Base-by-base conservation (phyloP, 2,797 vertebrate species). In the Melanotaenia boesemani region DNA sequence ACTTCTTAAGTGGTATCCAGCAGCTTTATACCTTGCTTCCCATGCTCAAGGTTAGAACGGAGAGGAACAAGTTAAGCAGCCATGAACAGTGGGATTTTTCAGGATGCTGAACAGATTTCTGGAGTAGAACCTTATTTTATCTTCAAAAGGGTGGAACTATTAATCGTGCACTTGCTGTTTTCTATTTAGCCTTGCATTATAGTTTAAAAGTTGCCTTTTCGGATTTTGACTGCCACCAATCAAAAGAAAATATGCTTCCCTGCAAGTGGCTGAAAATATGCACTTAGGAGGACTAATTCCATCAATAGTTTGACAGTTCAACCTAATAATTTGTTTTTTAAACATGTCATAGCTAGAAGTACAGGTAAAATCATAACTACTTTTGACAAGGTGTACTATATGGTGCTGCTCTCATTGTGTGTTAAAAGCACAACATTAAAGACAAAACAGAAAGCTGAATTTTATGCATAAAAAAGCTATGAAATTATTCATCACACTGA, bases 1-100 rank as follows among this genome's bases (percentile, higher is more conserved):
- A 28, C 28, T 28, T 28, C 37, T 70, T 28, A 60, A 46, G 67
- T 83, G 73, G 71, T 83, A 58, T 63, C 70, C 80, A 59, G 76
- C 72, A 46, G 70, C n/a, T 68, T 61, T 74, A 28, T 37, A 24
- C 70, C 72, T 70, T 1, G 52, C 70, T 72, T 72, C 8, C 3
- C 44, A 54, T 76, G 55, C 69, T 46, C 2, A 3, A 44, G 41
- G 44, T 71, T 18, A 48, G 58, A 74, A 70, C 7, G 65, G 71
- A 56, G 48, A 56, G 18, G 8, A 59, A 13, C 54, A 73, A 75
- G 12, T 59, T 76, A 30, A 6, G 78, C 20, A 30, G 10, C 18
- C n/a, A 12, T 26, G 9, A 72, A 54, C 74, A 55, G 58, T 0
- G 9, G 55, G 64, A 36, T 7, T 76, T 71, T 16, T 16, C 24